Base-by-base conservation (phyloP, 2,888 invertebrate species). In the Apamea anceps region DNA sequence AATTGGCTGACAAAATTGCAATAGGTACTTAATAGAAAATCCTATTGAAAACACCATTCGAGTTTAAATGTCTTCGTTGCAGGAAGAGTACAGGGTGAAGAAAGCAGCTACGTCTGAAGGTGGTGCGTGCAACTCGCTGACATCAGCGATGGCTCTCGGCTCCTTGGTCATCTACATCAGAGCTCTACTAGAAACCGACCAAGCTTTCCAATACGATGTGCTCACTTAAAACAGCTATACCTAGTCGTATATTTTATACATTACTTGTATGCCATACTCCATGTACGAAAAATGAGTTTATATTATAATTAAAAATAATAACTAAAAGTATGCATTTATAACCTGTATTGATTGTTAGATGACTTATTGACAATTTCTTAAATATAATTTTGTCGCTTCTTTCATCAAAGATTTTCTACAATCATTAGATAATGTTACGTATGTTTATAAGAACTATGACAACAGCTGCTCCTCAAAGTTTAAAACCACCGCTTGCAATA, bases 151-250 rank as follows among this genome's bases (percentile, higher is more conserved):
- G 96, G 96, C 96, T 4, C 92, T 97, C 13, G 95, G 96, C 0
- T 94, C 96, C 1, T 86, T 97, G 66, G 94, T 93, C 3, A 81
- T 96, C 37, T 96, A 96, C 84, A 89, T 95, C n/a, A 90, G 96
- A 80, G 96, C 96, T 0, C 88, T 97, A 6, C 88, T 96, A 62
- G 96, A 97, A 86, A 96, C 96, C 0, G 96, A 97, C 84, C 96
- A 96, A 86, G 96, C 96, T 3, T 97, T 97, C 84, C 96, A 97
- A 83, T 97, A 97, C 77, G 96, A 96, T 83, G 93, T 96, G 4
- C 88, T 96, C 37, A 90, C 89, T 10, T 96, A 90, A 91, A 62
- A 37, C 42, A 25, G 10, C n/a, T 57, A 13, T 18, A n/a, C 18
- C 60, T 37, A 51, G 42, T 37, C 28, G 42, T 45, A 54, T 48